A percentile compares a stretch with the other conserved stretches of the same genome.
Conservation (phyloP, 2,888 invertebrate genomes). For the Lasioglossum malachurum region DNA sequence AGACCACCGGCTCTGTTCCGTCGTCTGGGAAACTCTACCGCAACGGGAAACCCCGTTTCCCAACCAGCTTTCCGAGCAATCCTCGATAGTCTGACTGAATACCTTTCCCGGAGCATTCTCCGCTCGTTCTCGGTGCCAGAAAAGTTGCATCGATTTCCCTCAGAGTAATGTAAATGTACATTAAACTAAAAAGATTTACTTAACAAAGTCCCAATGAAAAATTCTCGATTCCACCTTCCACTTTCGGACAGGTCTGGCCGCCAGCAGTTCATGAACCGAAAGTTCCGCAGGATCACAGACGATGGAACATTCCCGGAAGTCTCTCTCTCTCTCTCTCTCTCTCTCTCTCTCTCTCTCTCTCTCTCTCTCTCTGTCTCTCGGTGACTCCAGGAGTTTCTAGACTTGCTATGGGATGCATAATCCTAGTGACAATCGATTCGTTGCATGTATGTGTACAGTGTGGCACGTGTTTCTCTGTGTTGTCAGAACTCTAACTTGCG, state of each 20-base stretch:
- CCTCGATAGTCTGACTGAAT: background rate
- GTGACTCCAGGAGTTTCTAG: background rate
- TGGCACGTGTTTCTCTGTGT: slow-evolving; percentile 77
- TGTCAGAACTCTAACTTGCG: slow-evolving; percentile 80
- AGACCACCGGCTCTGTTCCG: slow-evolving; percentile 1
- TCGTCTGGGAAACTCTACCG: slow-evolving; percentile 17
- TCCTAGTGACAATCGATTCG: background rate
- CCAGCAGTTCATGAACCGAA: background rate
- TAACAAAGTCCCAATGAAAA: background rate
- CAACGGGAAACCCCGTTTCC: background rate
- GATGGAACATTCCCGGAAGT: slow-evolving; percentile 5
- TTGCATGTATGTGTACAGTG: slow-evolving; percentile 78
- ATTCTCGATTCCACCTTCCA: background rate
- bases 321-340: background rate
- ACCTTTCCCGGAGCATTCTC: background rate
- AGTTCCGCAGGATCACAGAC: background rate
- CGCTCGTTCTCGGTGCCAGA: background rate
- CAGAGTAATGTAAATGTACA: too few relatives aligned
- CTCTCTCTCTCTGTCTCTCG: background rate
- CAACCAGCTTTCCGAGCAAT: background rate
- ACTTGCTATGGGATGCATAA: background rate
- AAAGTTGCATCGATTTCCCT: too few relatives aligned
- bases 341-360: background rate
- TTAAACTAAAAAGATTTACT: too few relatives aligned
- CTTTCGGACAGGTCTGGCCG: background rate